Percentiles rank a stretch among this genome's conserved stretches.
Conservation (phyloP, 2,113 vertebrate genomes). For the Sebastes fasciatus region DNA sequence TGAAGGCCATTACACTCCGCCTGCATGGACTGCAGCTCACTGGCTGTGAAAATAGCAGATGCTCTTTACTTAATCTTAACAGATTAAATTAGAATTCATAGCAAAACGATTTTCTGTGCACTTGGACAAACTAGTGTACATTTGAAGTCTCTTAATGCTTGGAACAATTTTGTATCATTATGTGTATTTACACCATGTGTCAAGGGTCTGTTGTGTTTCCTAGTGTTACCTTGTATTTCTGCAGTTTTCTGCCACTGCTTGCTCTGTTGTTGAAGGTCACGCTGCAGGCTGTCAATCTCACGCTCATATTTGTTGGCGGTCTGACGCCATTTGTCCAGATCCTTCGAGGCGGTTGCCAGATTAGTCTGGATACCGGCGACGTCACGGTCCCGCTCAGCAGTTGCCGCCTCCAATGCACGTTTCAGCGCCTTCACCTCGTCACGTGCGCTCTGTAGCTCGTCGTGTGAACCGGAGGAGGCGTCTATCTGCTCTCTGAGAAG, state of each 20-base stretch:
- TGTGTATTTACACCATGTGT: background rate
- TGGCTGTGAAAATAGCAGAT: conserved; percentile 70
- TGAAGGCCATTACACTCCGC: conserved; percentile 84
- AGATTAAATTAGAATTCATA: background rate
- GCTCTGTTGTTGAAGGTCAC: conserved; percentile 89
- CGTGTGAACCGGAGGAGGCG: conserved; percentile 83
- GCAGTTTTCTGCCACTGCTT: conserved; percentile 90
- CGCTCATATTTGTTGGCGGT: conserved; percentile 90
- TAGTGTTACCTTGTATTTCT: conserved; percentile 84
- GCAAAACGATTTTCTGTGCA: background rate
- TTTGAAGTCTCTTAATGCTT: background rate
- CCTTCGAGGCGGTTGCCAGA: conserved; percentile 86
- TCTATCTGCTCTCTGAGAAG: conserved; percentile 89
- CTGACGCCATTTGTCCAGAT: conserved; percentile 92
- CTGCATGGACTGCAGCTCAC: conserved; percentile 92
- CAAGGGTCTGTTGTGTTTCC: too few relatives aligned
- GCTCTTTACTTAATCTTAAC: conserved; percentile 18
- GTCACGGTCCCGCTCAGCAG: conserved; percentile 89
- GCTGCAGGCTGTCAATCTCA: conserved; percentile 90
- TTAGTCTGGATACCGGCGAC: conserved; percentile 87
- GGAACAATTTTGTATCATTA: background rate
- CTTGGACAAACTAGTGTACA: background rate
- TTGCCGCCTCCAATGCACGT: conserved; percentile 87
- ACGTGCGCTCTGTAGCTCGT: conserved; percentile 88
- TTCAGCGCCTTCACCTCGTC: conserved; percentile 92